Percentiles rank a stretch among this genome's conserved stretches.
Evolutionary conservation across 2,888 invertebrate genomes (phyloP).

Genomic region (Philonicus albiceps): DNA sequence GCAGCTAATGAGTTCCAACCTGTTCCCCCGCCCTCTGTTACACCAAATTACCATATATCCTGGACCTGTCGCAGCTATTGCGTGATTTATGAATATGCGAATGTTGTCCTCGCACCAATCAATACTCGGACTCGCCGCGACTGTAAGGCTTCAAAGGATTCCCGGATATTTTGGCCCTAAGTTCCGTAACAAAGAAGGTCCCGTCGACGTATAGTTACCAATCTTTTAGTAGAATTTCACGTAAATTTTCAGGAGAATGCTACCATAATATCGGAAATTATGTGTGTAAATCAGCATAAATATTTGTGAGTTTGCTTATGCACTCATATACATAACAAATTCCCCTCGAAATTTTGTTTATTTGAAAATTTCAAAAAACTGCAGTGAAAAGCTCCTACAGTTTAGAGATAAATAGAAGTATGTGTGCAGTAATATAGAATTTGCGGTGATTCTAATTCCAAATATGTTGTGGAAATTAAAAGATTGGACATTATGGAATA

Average conservation of each 20-base stretch:
- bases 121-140: not conserved
- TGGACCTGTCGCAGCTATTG: not conserved
- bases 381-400: too few species aligned
- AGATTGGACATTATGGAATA: too few species aligned
- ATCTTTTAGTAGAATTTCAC: not conserved
- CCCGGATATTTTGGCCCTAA: not conserved
- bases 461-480: too few species aligned
- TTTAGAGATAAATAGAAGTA: too few species aligned
- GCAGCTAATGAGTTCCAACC: not conserved
- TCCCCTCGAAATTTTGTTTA: too few species aligned
- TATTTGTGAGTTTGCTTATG: too few species aligned
- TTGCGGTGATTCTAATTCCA: too few species aligned
- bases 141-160: not conserved
- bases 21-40: not conserved
- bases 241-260: not conserved
- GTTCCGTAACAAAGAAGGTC: not conserved
- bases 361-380: too few species aligned
- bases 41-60: conserved; percentile 18
- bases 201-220: not conserved
- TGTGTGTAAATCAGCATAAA: too few species aligned
- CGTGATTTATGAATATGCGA: conserved; percentile 26
- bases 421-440: too few species aligned
- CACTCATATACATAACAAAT: too few species aligned
- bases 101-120: not conserved
- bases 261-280: too few species aligned